A percentile compares a stretch with the other conserved stretches of the same genome.
phyloP scores from a whole-genome alignment of 2,113 vertebrate species.

The Chrysochloris asiatica region DNA sequence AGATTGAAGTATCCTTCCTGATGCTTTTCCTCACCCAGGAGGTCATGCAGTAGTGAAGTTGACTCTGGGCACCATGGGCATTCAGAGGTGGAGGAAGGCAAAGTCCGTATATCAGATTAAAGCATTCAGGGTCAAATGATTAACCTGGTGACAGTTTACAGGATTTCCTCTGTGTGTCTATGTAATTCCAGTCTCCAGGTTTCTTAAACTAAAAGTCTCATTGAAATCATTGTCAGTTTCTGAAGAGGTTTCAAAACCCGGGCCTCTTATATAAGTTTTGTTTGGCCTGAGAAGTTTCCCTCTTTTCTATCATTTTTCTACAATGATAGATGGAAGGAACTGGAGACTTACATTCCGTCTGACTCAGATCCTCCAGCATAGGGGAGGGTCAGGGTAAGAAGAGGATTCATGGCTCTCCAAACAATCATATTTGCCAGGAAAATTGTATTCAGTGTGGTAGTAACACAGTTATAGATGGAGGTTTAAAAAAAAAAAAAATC shows the following conservation, averaged over 20 bases:
- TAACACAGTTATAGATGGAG: background rate
- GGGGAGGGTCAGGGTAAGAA: background rate
- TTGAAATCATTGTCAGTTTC: background rate
- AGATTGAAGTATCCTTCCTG: background rate
- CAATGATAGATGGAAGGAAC: background rate
- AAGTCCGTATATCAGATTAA: background rate
- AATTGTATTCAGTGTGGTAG: background rate
- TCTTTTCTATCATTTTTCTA: background rate
- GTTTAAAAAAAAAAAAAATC: background rate
- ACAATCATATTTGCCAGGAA: background rate
- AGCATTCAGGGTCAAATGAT: background rate
- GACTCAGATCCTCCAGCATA: background rate
- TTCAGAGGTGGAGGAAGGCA: background rate
- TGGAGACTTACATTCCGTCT: background rate
- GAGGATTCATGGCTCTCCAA: background rate
- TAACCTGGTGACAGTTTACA: background rate
- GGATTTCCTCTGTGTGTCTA: slow-evolving; percentile 6
- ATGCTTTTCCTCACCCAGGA: background rate
- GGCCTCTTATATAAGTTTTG: background rate
- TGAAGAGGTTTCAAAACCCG: background rate
- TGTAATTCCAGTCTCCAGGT: background rate
- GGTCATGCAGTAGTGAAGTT: rapidly evolving
- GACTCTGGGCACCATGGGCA: too few relatives aligned
- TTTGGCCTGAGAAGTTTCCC: background rate
- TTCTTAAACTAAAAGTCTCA: background rate